Base-by-base conservation (phyloP, 2,113 vertebrate species). In the Diadophis punctatus region DNA sequence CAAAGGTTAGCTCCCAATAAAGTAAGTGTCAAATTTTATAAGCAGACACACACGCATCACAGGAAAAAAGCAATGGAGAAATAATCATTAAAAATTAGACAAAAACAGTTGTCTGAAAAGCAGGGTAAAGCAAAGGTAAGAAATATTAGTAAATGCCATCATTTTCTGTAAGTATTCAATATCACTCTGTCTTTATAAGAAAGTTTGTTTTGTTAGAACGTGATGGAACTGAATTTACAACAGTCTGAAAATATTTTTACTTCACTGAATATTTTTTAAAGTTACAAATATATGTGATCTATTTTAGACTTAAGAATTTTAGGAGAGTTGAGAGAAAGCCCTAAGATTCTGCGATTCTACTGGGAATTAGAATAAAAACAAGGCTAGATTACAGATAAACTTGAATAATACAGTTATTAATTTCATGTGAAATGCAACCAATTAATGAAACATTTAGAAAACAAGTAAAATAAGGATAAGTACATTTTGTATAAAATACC, bases 401-500 rank as follows among this genome's bases (percentile, higher is more conserved):
- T 86, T 90, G 30, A 84, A n/a, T 60, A 51, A 27, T 18, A 84
- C 27, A 12, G 86, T 9, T 0, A 1, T 51, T 89, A 25, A 68
- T 22, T 55, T 6, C 46, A 60, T 86, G 23, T 48, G 53, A 85
- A 46, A 89, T 12, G 30, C 8, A 93, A 80, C 3, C 90, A 0
- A 90, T 30, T 90, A 52, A 91, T 30, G 16, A 94, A 94, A 93
- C 30, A 93, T 25, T 89, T 25, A 91, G 20, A 46, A 95, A 95
- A 96, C 22, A 58, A 0, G 18, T 56, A 93, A 95, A 91, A 90
- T 92, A 53, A 0, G 3, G 23, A 68, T 8, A 58, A 93, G 16
- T 63, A 51, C 16, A 55, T 86, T 49, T 90, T 23, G 9, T 0
- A n/a, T 10, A 8, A 34, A 30, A 74, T 97, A 99, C 99, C 98